phyloP scores from a whole-genome alignment of 2,888 invertebrate species.

The Pyrgus malvae region DNA sequence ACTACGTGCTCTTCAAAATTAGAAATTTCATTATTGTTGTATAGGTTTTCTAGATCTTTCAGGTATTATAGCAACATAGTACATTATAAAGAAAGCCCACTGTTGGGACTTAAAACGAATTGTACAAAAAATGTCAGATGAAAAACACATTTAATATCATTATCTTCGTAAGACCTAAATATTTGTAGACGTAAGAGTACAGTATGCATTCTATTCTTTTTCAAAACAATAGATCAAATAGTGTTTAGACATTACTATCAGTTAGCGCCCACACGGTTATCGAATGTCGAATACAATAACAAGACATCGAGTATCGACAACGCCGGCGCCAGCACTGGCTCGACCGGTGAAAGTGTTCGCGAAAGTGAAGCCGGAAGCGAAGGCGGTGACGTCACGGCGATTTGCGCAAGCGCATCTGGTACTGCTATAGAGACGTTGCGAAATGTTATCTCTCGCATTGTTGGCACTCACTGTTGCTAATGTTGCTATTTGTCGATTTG shows the following conservation, averaged over 20 bases:
- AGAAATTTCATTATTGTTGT: too few species aligned
- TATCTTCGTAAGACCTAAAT: too few species aligned
- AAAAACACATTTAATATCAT: too few species aligned
- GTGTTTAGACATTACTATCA: not conserved
- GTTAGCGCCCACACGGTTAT: not conserved
- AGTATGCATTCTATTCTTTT: too few species aligned
- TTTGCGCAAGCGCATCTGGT: slow-evolving; percentile 64
- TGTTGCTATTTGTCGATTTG: slow-evolving; percentile 28
- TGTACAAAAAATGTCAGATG: too few species aligned
- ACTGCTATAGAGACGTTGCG: slow-evolving; percentile 58
- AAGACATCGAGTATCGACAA: slow-evolving; percentile 24
- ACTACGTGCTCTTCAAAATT: too few species aligned
- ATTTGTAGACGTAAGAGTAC: too few species aligned
- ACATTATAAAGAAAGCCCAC: too few species aligned
- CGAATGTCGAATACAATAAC: slow-evolving; percentile 1
- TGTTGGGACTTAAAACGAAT: too few species aligned
- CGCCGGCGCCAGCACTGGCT: slow-evolving; percentile 44
- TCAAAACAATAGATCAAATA: not conserved
- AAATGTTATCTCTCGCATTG: slow-evolving; percentile 61
- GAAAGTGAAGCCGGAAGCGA: slow-evolving; percentile 80
- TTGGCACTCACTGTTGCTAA: slow-evolving; percentile 44
- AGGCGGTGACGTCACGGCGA: slow-evolving; percentile 68
- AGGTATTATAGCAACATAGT: too few species aligned
- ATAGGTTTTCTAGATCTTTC: too few species aligned
- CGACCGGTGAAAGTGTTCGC: slow-evolving; percentile 75